phyloP scores from a whole-genome alignment of 1,140 invertebrate genomes.

The Trichonephila clavata region DNA sequence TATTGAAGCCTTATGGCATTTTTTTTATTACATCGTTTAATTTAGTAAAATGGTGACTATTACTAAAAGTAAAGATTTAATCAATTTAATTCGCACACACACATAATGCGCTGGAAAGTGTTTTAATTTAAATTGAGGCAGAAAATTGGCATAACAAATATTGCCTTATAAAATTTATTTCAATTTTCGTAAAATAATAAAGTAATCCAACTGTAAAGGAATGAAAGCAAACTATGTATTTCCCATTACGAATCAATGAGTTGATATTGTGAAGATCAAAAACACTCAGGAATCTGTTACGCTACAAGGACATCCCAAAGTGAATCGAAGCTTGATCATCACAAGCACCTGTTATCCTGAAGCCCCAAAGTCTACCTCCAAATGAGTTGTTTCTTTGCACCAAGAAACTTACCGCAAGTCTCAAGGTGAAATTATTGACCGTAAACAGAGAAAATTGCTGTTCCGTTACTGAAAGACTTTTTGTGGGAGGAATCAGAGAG shows the following conservation, averaged over 20 bases:
- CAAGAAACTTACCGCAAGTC: not conserved
- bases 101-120: too few species aligned
- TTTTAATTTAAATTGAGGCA: too few species aligned
- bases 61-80: too few species aligned
- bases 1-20: too few species aligned
- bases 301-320: not conserved
- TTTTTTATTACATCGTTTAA: too few species aligned
- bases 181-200: too few species aligned
- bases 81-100: too few species aligned
- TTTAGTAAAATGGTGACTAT: too few species aligned
- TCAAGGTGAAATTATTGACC: not conserved
- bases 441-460: slow-evolving; percentile 1
- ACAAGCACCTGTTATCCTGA: not conserved
- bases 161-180: too few species aligned
- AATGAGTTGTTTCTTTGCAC: not conserved
- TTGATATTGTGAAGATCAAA: not conserved
- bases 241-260: not conserved
- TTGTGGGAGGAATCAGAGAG: not conserved
- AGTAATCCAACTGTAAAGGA: too few species aligned
- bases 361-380: slow-evolving; percentile 16
- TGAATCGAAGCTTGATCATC: slow-evolving; percentile 19
- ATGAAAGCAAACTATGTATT: too few species aligned
- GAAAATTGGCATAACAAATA: too few species aligned
- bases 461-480: not conserved
- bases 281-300: not conserved